Evolutionary conservation across 2,888 invertebrate species (phyloP).

Genomic region (Dendrolimus houi): DNA sequence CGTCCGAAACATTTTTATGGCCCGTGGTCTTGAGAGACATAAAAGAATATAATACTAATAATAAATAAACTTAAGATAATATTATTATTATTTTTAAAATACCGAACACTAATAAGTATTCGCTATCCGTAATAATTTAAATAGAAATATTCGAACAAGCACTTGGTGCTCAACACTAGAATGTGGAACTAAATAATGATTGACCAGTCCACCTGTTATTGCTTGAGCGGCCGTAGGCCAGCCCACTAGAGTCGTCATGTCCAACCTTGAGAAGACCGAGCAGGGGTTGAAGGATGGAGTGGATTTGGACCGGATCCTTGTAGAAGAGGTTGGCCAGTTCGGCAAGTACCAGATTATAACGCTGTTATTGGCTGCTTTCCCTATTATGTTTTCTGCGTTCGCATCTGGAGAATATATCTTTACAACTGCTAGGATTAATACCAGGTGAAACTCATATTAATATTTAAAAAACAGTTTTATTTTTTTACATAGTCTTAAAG

Average conservation of each 20-base stretch:
- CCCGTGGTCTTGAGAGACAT: too few species aligned
- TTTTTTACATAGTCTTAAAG: background rate
- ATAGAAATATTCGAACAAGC: background rate
- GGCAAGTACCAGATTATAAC: conserved; percentile 56
- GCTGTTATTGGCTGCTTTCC: conserved; percentile 47
- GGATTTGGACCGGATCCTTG: conserved; percentile 53
- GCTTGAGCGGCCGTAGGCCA: conserved; percentile 2
- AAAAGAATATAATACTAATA: too few species aligned
- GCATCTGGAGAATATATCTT: conserved; percentile 64
- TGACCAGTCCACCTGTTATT: background rate
- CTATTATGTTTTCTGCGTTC: conserved; percentile 61
- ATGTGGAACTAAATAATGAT: background rate
- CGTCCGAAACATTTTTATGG: too few species aligned
- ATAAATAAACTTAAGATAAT: too few species aligned
- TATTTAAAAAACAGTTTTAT: background rate
- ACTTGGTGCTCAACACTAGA: background rate
- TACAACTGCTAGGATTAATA: conserved; percentile 56
- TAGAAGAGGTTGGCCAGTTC: conserved; percentile 57
- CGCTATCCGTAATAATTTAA: background rate
- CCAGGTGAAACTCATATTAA: conserved; percentile 33
- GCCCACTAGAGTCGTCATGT: conserved; percentile 19
- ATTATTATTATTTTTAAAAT: too few species aligned
- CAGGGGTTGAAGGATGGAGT: conserved; percentile 18
- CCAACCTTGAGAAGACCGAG: conserved; percentile 29
- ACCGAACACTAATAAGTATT: too few species aligned